Evolutionary conservation across 2,888 invertebrate genomes (phyloP), one percentile per base, ranked within the genome.

Genomic region (Drosophila pseudotakahashii): DNA sequence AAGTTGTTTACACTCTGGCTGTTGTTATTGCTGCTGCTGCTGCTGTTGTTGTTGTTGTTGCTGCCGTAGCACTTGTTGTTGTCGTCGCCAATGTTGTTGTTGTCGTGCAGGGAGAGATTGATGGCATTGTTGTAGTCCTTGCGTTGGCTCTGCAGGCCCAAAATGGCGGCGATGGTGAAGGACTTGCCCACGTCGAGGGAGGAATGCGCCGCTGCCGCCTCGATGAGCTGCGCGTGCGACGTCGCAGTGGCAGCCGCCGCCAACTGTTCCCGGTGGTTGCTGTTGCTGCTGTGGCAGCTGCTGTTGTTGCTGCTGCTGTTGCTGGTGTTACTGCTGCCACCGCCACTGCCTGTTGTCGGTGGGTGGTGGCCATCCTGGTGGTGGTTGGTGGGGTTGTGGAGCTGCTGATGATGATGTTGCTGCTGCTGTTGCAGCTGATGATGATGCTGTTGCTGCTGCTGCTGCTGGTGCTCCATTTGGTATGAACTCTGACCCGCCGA

Each of bases 121-220:
- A 92, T 92, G 73, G 91, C 92, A 81, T 90, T 92, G 76, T 90
- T 91, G 72, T 91, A 91, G 74, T 92, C 92, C 75, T 90, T 91
- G 61, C 88, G 88, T 47, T 80, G 89, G 50, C 58, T 74, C 47
- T 95, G 95, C 75, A 97, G 91, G 0, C 97, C 97, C 81, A 97
- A 94, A 85, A 97, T 97, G 73, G 97, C 97, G 75, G 97, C 97
- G 80, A 97, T 97, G 26, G 97, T 97, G 87, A 97, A 97, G 7
- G 96, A 96, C 88, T 96, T 96, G 44, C 95, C 94, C 66, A 90
- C 91, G 79, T 92, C 92, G 76, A 92, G 89, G 73, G 92, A 89
- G 76, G 92, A 90, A 77, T 88, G 90, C 69, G 88, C 88, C 73
- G 89, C 85, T 60, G 88, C 88, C 53, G 88, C 88, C 68, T 89